phyloP scores from a whole-genome alignment of 2,113 vertebrate genomes.

The Hypocryptadius cinnamomeus region DNA sequence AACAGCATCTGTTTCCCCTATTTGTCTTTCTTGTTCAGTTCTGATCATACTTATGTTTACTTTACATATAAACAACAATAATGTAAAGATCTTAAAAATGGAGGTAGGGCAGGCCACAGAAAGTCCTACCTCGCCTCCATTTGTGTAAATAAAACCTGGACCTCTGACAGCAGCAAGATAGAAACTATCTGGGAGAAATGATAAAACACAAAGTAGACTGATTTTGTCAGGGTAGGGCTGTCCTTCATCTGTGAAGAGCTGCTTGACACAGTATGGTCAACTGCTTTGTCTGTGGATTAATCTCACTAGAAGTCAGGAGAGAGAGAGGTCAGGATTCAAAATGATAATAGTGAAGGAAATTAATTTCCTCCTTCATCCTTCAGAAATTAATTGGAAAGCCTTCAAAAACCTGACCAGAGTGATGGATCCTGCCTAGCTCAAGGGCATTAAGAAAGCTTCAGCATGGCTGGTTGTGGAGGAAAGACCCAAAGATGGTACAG shows the following conservation, averaged over 20 bases:
- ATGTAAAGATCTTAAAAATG: neutral
- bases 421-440: neutral
- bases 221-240: neutral
- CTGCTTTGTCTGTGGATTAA: neutral
- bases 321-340: neutral
- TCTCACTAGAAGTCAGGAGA: neutral
- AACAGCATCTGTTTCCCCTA: neutral
- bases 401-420: neutral
- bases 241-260: neutral
- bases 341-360: neutral
- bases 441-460: neutral
- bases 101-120: neutral
- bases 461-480: neutral
- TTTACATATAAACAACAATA: neutral
- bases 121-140: neutral
- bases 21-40: neutral
- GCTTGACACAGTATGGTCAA: neutral
- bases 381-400: neutral
- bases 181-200: neutral
- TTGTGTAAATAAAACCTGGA: neutral
- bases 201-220: neutral
- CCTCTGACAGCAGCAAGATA: neutral
- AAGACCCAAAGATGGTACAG: neutral
- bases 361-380: neutral
- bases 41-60: neutral